Base-by-base conservation (phyloP, 2,888 invertebrate species). In the Macroteleia sp. region DNA sequence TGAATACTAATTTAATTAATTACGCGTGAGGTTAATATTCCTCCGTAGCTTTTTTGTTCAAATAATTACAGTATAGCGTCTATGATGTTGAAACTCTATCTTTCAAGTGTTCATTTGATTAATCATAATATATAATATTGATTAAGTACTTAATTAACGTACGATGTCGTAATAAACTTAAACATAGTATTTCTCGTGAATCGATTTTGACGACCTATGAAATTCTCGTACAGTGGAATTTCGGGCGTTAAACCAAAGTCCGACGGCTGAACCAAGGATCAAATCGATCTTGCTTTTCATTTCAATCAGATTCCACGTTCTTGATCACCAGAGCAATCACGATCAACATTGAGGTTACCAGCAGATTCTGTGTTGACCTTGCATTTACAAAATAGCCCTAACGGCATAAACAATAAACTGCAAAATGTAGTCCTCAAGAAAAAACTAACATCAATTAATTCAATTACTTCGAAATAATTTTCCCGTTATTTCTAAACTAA, bases 271-370 rank as follows among this genome's bases (percentile, higher is more conserved):
- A 34, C 50, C 44, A 66, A 54, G 44, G 44, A 54, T 44, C 66
- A 41, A 22, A 66, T 54, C 44, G 52, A 54, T 54, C 44, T 44
- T 44, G 44, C 25, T 44, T 66, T 52, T 66, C 66, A 54, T 66
- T 54, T 34, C 16, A 42, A 66, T 34, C 54, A 66, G 36, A 44
- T 44, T 54, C 34, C 34, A 25, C 22, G 54, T 34, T 52, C 32
- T 66, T 34, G 54, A 66, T 54, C 66, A 66, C 19, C 32, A 50
- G 41, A 30, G 44, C 54, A 66, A 66, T 66, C 54, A 54, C 25
- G 54, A 66, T 66, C 54, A 54, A 54, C 54, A 66, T 41, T 64
- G 62, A 39, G 42, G 41, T 30, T 39, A 10, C 41, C 32, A 42
- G 6, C 42, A 12, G 14, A 64, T 30, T 62, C 39, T 36, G n/a